Evolutionary conservation across 2,113 vertebrate genomes (phyloP).

Genomic region (Morone chrysops): DNA sequence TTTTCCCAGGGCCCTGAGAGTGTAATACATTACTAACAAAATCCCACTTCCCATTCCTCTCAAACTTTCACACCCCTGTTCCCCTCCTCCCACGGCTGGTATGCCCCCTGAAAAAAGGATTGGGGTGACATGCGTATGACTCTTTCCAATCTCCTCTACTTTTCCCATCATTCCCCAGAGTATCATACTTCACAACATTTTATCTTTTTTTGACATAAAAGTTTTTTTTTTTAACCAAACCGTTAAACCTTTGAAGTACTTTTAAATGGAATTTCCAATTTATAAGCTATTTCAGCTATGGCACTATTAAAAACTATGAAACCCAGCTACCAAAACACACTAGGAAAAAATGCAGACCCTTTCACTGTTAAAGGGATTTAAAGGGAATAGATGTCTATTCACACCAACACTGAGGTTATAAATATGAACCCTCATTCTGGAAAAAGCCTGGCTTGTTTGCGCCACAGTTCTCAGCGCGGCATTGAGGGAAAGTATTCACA

Average conservation of each 20-base stretch:
- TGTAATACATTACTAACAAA: constrained; percentile 81
- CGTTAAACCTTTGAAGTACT: background rate
- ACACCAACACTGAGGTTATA: constrained; percentile 55
- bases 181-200: background rate
- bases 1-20: constrained; percentile 79
- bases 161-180: constrained; percentile 64
- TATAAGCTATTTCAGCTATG: constrained; percentile 18
- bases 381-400: constrained; percentile 64
- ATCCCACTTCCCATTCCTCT: constrained; percentile 84
- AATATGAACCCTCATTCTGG: constrained; percentile 66
- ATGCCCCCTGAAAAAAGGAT: constrained; percentile 67
- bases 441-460: constrained; percentile 63
- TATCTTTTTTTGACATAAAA: background rate
- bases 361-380: constrained; percentile 70
- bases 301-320: background rate
- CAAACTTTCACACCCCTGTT: constrained; percentile 68
- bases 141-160: constrained; percentile 41
- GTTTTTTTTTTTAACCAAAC: background rate
- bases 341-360: constrained; percentile 12
- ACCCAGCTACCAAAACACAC: constrained; percentile 28
- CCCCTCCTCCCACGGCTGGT: constrained; percentile 53
- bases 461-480: constrained; percentile 52
- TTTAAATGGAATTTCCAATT: constrained; percentile 6
- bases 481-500: constrained; percentile 64
- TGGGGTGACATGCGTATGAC: constrained; percentile 71